A percentile compares a stretch with the other conserved stretches of the same genome.
Evolutionary conservation across 2,113 vertebrate genomes (phyloP).

Genomic region (Cololabis saira): DNA sequence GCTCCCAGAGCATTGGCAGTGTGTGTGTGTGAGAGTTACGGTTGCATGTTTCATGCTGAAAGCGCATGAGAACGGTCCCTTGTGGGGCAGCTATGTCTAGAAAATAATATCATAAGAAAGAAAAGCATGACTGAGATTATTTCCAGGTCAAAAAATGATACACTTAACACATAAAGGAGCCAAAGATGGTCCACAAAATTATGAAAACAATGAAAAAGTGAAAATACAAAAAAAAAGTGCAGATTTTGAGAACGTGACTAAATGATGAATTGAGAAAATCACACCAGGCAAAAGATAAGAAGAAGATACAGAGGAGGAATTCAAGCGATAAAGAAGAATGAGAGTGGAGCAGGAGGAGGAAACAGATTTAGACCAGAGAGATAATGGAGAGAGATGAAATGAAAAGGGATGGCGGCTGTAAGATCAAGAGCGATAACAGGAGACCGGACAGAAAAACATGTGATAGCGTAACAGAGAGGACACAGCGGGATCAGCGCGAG

Average conservation of each 20-base stretch:
- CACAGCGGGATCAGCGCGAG: conserved; percentile 63
- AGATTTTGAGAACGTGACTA: background rate
- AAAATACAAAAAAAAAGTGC: background rate
- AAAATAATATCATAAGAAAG: background rate
- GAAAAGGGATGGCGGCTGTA: background rate
- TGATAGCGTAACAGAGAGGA: conserved; percentile 19
- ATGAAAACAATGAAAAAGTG: background rate
- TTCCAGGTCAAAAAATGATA: background rate
- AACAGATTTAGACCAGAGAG: background rate
- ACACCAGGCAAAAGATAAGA: background rate
- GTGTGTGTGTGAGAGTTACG: background rate
- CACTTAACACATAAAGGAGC: too few relatives aligned
- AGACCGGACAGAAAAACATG: conserved; percentile 13
- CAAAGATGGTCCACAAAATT: background rate
- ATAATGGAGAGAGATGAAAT: background rate
- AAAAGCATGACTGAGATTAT: background rate
- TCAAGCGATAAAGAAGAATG: background rate
- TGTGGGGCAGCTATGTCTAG: conserved; percentile 16
- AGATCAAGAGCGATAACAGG: background rate
- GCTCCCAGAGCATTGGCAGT: background rate
- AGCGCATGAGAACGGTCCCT: conserved; percentile 3
- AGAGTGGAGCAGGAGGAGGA: background rate
- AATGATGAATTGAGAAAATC: background rate
- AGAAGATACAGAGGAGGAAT: background rate
- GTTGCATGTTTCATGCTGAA: conserved; percentile 3